Percentiles rank a stretch among this genome's conserved stretches.
Conservation (phyloP, 2,113 vertebrate species). For the Mus pahari region DNA sequence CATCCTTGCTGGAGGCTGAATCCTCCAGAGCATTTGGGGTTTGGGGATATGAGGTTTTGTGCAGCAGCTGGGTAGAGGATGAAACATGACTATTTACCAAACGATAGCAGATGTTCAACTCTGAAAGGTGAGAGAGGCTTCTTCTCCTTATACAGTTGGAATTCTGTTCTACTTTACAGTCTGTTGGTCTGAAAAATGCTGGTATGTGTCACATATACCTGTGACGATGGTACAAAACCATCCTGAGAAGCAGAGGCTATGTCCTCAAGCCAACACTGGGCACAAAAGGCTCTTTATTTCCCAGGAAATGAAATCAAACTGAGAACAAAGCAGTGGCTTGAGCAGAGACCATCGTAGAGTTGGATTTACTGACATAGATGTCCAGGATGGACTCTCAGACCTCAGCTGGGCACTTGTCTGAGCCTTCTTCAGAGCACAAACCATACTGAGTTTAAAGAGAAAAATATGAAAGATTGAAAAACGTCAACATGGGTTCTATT, state of each 20-base stretch:
- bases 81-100: conserved; percentile 57
- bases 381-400: background rate
- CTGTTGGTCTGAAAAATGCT: conserved; percentile 37
- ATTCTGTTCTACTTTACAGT: conserved; percentile 40
- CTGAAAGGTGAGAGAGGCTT: conserved; percentile 49
- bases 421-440: conserved; percentile 2
- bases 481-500: background rate
- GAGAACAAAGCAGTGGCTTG: conserved; percentile 19
- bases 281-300: conserved; percentile 39
- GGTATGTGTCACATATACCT: background rate
- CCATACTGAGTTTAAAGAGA: background rate
- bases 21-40: conserved; percentile 20
- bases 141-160: background rate
- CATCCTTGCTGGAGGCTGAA: conserved; percentile 36
- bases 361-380: background rate
- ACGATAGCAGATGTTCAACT: conserved; percentile 53
- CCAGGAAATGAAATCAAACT: conserved; percentile 44
- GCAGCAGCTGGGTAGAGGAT: conserved; percentile 1
- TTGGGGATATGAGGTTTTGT: conserved; percentile 29
- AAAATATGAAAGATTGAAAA: conserved; percentile 1
- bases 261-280: background rate
- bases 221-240: background rate
- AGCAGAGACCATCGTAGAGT: background rate
- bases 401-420: background rate
- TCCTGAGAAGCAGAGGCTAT: conserved; percentile 36